Base-by-base conservation (phyloP, 2,888 invertebrate species). In the Beris morrisii region DNA sequence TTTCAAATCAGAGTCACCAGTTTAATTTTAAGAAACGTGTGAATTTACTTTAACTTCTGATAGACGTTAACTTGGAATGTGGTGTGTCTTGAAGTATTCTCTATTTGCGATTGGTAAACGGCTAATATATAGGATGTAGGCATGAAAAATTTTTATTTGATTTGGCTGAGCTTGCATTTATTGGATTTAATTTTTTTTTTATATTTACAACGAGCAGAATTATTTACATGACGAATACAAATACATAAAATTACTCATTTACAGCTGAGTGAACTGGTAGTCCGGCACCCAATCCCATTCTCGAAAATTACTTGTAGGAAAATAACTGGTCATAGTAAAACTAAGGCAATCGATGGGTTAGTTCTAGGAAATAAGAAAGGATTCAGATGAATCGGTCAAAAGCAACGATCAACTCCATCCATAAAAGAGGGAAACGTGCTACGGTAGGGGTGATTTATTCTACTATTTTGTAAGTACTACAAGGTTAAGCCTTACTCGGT, bases 81-180 rank as follows among this genome's bases (percentile, higher is more conserved):
- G 52, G 2, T 48, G 6, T 12, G n/a, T 13, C 22, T 5, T 6
- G 48, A 48, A n/a, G 5, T n/a, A 48, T 50, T 50, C 13, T 50
- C 50, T 11, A 59, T 30, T 46, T 31, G 13, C 50, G 28, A 13
- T 52, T 61, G 52, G 2, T 38, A 54, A 64, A 64, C 30, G 44
- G n/a, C 28, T n/a, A 46, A 46, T 31, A 38, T 65, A 48, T 65
- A 61, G 54, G 65, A 65, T 67, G 61, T 67, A 67, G 38, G 69
- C 68, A 67, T 38, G 38, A 76, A 80, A 80, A 79, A 78, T 65
- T 69, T 69, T 74, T 77, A 74, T 76, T 80, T 81, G 81, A 81
- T 77, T 74, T 75, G 78, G 77, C 65, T 56, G 44, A 65, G 65
- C 61, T 61, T 50, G 45, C 7, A 38, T 38, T 38, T 38, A 3